These are phyloP conservation scores for Hydroisotoma schaefferi DNA, from an alignment of 2,888 invertebrate species.

Conservation along the genomic window DNA sequence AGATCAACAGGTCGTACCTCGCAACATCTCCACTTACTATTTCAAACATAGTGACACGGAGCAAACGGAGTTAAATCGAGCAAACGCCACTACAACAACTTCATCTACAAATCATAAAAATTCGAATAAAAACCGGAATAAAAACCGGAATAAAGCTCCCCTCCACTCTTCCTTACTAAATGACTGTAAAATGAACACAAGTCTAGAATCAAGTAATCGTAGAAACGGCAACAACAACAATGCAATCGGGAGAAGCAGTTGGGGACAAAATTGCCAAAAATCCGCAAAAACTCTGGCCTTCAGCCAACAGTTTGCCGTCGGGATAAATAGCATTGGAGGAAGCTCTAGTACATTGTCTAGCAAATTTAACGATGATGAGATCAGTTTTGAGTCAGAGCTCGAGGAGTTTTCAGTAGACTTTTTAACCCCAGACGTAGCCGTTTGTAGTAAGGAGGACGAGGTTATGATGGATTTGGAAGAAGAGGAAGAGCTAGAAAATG, in stretches of 20 bases:
- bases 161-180: background rate
- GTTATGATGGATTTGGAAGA: conserved; percentile 18
- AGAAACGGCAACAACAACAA: background rate
- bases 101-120: background rate
- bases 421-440: no score
- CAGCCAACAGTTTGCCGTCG: conserved; percentile 44
- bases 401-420: conserved; percentile 33
- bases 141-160: no score
- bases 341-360: background rate
- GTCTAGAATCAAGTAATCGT: background rate
- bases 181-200: background rate
- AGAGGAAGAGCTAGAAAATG: conserved; percentile 20
- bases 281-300: conserved; percentile 43
- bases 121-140: background rate
- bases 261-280: conserved; percentile 24
- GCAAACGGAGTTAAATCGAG: conserved; percentile 29
- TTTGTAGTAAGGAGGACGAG: background rate
- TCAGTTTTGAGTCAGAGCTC: conserved; percentile 44
- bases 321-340: conserved; percentile 41
- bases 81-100: no score
- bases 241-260: background rate
- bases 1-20: background rate
- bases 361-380: background rate
- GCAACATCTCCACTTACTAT: conserved; percentile 49
- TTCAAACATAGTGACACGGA: conserved; percentile 50